phyloP scores from a whole-genome alignment of 1,140 invertebrate genomes.

The Cydia amplana region DNA sequence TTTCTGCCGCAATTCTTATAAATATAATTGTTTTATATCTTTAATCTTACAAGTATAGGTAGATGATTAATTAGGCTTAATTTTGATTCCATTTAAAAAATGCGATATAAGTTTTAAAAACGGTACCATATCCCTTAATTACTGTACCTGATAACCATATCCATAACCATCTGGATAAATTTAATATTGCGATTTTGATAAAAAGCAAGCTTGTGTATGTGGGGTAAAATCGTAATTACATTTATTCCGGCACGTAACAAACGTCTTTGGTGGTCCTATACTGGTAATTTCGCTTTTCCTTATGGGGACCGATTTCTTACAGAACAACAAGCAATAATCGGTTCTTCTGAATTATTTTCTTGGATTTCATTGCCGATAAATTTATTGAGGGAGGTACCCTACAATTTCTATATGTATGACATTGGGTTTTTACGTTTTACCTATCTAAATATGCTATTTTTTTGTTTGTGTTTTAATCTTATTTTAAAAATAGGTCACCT shows the following conservation, averaged over 20 bases:
- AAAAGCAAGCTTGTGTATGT: background rate
- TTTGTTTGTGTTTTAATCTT: too few species aligned
- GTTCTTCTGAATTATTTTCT: slow-evolving; percentile 22
- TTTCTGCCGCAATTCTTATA: too few species aligned
- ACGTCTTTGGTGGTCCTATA: slow-evolving; percentile 24
- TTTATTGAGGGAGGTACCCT: background rate
- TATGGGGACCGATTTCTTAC: slow-evolving; percentile 12
- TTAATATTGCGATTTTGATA: slow-evolving; percentile 3
- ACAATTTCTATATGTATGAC: too few species aligned
- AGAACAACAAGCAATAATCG: slow-evolving; percentile 4
- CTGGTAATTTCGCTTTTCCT: slow-evolving; percentile 17
- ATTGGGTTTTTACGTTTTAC: too few species aligned
- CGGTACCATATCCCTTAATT: too few species aligned
- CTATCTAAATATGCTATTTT: too few species aligned
- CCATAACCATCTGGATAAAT: background rate
- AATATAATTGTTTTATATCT: too few species aligned
- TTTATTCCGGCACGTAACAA: slow-evolving; percentile 1
- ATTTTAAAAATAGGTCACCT: too few species aligned
- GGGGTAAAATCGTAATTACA: slow-evolving; percentile 9
- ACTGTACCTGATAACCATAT: background rate
- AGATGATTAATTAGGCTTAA: too few species aligned
- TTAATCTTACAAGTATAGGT: too few species aligned
- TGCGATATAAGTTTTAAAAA: background rate
- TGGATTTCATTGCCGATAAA: background rate
- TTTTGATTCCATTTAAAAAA: too few species aligned